Conservation (phyloP, 1,140 invertebrate species). For the Ips typographus region DNA sequence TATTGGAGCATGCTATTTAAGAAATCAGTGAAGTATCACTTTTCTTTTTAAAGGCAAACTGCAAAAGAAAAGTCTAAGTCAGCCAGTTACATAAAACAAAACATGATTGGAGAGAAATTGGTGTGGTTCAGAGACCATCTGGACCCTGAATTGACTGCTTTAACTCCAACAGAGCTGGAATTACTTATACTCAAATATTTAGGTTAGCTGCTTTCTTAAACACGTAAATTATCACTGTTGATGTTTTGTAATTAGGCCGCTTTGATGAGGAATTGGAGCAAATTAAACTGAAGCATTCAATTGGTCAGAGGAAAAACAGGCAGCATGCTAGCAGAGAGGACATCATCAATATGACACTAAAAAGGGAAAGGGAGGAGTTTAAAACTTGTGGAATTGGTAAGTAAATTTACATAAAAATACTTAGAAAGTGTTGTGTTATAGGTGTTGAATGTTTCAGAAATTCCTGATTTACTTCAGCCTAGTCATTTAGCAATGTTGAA, state of each 20-base stretch:
- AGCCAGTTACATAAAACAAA: slow-evolving; percentile 66
- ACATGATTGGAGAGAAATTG: slow-evolving; percentile 70
- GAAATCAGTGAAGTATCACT: not conserved
- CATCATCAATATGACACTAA: slow-evolving; percentile 69
- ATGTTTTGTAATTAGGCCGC: slow-evolving; percentile 54
- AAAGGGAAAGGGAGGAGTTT: slow-evolving; percentile 70
- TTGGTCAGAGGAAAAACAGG: slow-evolving; percentile 67
- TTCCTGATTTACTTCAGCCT: slow-evolving; percentile 64
- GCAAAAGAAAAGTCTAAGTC: slow-evolving; percentile 66
- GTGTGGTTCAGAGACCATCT: slow-evolving; percentile 69
- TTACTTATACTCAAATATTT: slow-evolving; percentile 60
- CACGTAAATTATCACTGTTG: not conserved
- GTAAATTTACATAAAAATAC: not conserved
- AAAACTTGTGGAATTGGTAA: slow-evolving; percentile 70
- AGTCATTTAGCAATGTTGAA: slow-evolving; percentile 61
- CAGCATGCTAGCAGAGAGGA: slow-evolving; percentile 76
- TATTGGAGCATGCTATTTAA: not conserved
- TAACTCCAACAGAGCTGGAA: slow-evolving; percentile 59
- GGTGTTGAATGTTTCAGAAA: slow-evolving; percentile 53
- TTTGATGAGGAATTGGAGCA: slow-evolving; percentile 77
- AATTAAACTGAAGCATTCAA: slow-evolving; percentile 72
- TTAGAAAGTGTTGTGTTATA: not conserved
- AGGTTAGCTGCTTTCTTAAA: slow-evolving; percentile 4
- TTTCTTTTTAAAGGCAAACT: slow-evolving; percentile 52
- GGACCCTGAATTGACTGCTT: slow-evolving; percentile 55